Evolutionary conservation across 2,797 vertebrate species (phyloP).

Genomic region (Acanthiza pusilla): DNA sequence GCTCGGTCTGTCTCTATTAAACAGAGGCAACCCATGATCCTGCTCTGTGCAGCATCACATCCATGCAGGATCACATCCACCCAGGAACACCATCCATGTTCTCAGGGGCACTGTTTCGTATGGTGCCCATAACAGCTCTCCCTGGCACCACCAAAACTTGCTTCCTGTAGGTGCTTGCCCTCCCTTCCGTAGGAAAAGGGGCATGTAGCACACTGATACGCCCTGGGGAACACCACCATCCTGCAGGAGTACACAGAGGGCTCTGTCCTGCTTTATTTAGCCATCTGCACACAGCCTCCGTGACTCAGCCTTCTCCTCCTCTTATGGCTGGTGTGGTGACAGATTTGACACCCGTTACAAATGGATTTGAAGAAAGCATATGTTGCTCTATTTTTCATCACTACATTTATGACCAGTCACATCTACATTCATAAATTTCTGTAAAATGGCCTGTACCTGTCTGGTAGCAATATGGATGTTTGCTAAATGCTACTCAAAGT

Average conservation of each 20-base stretch:
- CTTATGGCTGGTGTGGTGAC: background rate
- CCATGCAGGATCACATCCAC: no score
- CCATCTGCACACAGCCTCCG: background rate
- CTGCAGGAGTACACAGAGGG: background rate
- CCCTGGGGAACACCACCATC: background rate
- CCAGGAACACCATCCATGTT: background rate
- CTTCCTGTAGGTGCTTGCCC: background rate
- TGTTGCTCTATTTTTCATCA: background rate
- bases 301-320: background rate
- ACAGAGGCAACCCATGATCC: background rate
- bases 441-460: background rate
- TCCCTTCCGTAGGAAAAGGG: background rate
- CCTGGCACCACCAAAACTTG: fast-evolving
- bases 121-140: fast-evolving
- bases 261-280: background rate
- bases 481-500: background rate
- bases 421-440: background rate
- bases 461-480: background rate
- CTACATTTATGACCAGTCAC: background rate
- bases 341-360: background rate
- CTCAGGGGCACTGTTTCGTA: background rate
- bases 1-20: background rate
- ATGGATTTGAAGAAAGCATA: background rate
- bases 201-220: background rate
- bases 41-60: no score